Evolutionary conservation across 2,888 invertebrate species (phyloP).

Genomic region (Tenthredo mesomela): DNA sequence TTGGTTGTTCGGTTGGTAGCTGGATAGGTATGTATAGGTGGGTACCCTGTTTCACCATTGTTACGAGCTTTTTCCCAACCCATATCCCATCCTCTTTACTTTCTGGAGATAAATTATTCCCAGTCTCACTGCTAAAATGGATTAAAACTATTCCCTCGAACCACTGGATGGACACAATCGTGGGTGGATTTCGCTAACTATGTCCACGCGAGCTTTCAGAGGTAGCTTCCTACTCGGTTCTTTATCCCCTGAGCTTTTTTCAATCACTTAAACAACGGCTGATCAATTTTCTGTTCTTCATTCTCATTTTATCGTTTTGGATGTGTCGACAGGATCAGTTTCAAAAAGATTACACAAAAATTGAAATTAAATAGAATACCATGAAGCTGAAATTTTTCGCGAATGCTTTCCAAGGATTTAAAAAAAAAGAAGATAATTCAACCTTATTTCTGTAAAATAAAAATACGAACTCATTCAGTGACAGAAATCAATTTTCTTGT

Average conservation of each 20-base stretch:
- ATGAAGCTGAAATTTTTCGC: no score
- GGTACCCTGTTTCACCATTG: constrained; percentile 22
- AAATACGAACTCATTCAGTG: no score
- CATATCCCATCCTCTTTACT: not conserved
- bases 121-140: constrained; percentile 21
- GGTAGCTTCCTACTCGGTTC: not conserved
- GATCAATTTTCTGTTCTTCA: not conserved
- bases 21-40: not conserved
- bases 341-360: no score
- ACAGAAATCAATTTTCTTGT: no score
- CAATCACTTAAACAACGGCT: not conserved
- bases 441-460: no score
- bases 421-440: no score
- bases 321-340: not conserved
- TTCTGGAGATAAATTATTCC: constrained; percentile 38
- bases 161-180: not conserved
- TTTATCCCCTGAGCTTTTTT: not conserved
- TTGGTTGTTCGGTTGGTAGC: not conserved
- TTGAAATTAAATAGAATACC: no score
- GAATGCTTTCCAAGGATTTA: no score
- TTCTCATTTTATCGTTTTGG: not conserved
- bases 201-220: not conserved
- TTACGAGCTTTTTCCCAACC: constrained; percentile 24
- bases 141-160: constrained; percentile 12
- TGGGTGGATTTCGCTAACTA: not conserved